Base-by-base conservation (phyloP, 2,888 invertebrate genomes). In the Asteroscopus sphinx region DNA sequence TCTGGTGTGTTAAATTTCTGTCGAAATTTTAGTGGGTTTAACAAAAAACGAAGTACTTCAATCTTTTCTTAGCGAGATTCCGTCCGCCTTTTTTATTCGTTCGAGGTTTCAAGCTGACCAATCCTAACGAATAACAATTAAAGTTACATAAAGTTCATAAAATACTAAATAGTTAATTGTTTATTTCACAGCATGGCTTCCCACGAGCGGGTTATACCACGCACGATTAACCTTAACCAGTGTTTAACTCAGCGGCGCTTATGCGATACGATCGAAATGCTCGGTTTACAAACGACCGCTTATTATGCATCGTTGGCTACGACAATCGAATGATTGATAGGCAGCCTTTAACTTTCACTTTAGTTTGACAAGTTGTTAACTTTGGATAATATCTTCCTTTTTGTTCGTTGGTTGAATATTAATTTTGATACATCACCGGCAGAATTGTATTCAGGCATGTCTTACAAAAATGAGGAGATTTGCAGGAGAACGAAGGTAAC, bases 301-400 rank as follows among this genome's bases (percentile, higher is more conserved):
- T 73, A 55, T 73, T 68, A 70, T 57, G 51, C 52, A 59, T 51
- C 42, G 45, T 26, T 53, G 62, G 62, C 57, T 69, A 39, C 30
- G 25, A 55, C 48, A 72, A 16, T 52, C 25, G 32, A 39, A 65
- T 73, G 65, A 71, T 71, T 60, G 49, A 71, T 73, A 11, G 52
- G 26, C 37, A 9, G 1, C 36, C 36, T 47, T 54, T 21, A 37
- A 60, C 71, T 71, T 71, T 71, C 71, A 47, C 71, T 73, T 48
- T 30, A 51, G 39, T 58, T 60, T 65, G 53, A 68, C 73, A 53
- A 65, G 45, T 60, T 55, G 73, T 53, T 57, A 46, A 39, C 39
- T 64, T 32, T 11, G 42, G 17, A 52, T 54, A 51, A 54, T 26
- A 46, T 47, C 48, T 52, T 25, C 42, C 13, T 59, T 68, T 53